A percentile compares a stretch with the other conserved stretches of the same genome.
Conservation (phyloP, 1,140 invertebrate genomes). For the Amyelois transitella region DNA sequence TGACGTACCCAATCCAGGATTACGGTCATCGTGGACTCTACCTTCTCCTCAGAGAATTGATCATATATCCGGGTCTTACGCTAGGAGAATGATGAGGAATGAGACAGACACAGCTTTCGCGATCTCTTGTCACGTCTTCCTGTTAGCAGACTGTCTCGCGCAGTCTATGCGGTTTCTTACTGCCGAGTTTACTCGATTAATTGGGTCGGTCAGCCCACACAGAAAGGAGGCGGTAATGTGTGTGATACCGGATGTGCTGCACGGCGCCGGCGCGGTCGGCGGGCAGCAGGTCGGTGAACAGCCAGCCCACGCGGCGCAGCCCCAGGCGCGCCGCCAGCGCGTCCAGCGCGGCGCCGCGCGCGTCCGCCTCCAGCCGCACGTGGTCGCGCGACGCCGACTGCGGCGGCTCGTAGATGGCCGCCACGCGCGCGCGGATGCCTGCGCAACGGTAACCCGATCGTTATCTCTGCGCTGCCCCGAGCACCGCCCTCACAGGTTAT, state of each 20-base stretch:
- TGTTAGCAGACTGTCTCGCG: background rate
- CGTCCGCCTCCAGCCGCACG: constrained; percentile 83
- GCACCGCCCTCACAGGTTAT: background rate
- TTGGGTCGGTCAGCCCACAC: background rate
- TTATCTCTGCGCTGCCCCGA: no score
- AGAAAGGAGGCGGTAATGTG: background rate
- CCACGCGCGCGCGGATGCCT: constrained; percentile 92
- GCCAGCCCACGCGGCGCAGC: constrained; percentile 94
- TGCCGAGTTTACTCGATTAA: background rate
- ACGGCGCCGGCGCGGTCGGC: constrained; percentile 93
- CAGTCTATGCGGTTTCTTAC: background rate
- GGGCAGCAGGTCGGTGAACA: constrained; percentile 97
- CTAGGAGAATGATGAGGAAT: no score
- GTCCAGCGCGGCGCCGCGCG: constrained; percentile 82
- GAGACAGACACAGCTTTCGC: no score
- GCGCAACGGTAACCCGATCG: background rate
- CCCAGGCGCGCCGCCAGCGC: constrained; percentile 87
- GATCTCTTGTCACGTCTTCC: no score
- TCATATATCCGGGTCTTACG: no score
- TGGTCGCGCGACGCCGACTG: constrained; percentile 86
- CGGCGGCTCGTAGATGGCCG: constrained; percentile 98
- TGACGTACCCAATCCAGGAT: no score
- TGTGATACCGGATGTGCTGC: constrained; percentile 70
- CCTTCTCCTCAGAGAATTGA: no score
- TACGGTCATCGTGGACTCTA: no score